Conservation (phyloP, 2,888 invertebrate genomes). For the Heliconius ethilla region DNA sequence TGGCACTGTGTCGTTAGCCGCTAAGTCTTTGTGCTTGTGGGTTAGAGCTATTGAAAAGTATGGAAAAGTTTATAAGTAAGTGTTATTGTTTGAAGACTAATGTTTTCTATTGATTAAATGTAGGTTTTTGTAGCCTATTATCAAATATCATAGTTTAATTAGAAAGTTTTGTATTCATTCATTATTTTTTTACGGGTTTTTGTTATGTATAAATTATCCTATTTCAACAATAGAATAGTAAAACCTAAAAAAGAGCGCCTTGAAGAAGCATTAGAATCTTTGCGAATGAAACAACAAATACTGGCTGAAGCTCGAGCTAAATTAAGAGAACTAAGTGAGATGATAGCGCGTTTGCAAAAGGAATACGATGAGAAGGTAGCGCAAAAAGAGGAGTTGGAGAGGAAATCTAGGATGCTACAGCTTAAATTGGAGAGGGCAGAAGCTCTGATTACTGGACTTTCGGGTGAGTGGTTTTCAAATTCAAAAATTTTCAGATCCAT, state of each 20-base stretch:
- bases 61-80: constrained; percentile 91
- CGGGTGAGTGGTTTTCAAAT: too few relatives aligned
- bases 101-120: too few relatives aligned
- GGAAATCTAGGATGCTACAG: constrained; percentile 74
- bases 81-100: constrained; percentile 33
- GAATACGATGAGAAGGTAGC: constrained; percentile 91
- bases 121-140: too few relatives aligned
- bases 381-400: constrained; percentile 88
- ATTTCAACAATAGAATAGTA: constrained; percentile 82
- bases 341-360: constrained; percentile 87
- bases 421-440: constrained; percentile 92
- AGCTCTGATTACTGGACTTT: constrained; percentile 90
- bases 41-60: constrained; percentile 95
- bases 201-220: not conserved
- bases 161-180: too few relatives aligned
- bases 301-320: constrained; percentile 90
- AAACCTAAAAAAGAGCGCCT: constrained; percentile 93
- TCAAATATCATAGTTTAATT: too few relatives aligned
- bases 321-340: constrained; percentile 88
- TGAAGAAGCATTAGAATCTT: constrained; percentile 87
- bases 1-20: constrained; percentile 91
- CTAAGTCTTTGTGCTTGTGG: constrained; percentile 95
- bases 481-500: too few relatives aligned
- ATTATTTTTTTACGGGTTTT: too few relatives aligned
- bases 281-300: constrained; percentile 90